Evolutionary conservation across 2,888 invertebrate species (phyloP), one percentile per base, ranked within the genome.

Genomic region (Ptychoptera contaminata): DNA sequence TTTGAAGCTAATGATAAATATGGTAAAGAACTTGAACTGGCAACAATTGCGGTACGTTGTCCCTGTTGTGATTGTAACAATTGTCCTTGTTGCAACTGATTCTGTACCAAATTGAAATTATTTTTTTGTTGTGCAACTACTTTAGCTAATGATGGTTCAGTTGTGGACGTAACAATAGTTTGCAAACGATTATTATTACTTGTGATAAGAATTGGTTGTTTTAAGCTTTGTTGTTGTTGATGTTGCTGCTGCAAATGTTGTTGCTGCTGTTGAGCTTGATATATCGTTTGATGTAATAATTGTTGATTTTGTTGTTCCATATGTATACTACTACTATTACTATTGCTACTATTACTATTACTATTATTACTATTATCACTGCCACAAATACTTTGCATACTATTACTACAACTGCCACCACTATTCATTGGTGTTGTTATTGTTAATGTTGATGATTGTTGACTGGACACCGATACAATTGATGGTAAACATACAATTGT

Each of bases 401-500:
- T 32, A 32, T 31, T 40, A 32, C 31, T 32, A 32, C 15, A 31
- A 6, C 31, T 30, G 8, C 31, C 31, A 1, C 16, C 15, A 40
- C 12, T 42, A 10, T 23, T 10, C 23, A 36, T 36, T 23, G 16
- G 37, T 43, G 38, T 16, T 38, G 32, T 16, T 11, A 16, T 15
- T 40, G 54, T 39, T 55, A 50, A 16, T 53, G 51, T 16, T 52
- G 51, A 35, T 47, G 52, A 34, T 46, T 47, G 42, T 16, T 45
- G 44, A 44, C 41, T 46, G 40, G 61, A 52, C 0, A 62, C 51
- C 2, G 62, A 56, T 10, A 63, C 61, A 37, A 61, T 61, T 16
- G 68, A 62, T 5, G 69, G 65, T 47, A 70, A 55, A 55, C 70
- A 70, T 8, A 70, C 71, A 40, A 70, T 70, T 6, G 70, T 70